Evolutionary conservation across 2,888 invertebrate genomes (phyloP).

Genomic region (Eupsilia transversa): DNA sequence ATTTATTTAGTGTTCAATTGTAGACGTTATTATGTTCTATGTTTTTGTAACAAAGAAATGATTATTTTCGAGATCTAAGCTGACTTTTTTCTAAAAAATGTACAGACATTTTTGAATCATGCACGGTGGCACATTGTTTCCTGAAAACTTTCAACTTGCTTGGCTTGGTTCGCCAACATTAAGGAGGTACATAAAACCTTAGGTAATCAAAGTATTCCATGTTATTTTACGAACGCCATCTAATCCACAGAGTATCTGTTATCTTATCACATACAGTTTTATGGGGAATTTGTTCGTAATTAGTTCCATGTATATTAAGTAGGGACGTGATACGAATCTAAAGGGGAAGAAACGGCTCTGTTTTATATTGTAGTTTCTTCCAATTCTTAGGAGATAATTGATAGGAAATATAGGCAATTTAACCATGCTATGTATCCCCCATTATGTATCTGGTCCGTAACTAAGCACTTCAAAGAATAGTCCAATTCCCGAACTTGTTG

Average conservation of each 20-base stretch:
- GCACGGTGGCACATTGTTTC: neutral
- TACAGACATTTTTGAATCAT: neutral
- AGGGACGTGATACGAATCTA: constrained; percentile 64
- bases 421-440: neutral
- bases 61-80: neutral
- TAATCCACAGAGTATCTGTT: constrained; percentile 53
- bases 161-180: neutral
- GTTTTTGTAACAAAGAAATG: neutral
- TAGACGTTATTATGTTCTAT: neutral
- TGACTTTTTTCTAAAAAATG: neutral
- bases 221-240: constrained; percentile 29
- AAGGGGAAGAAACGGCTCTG: constrained; percentile 46
- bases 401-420: constrained; percentile 10
- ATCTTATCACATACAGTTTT: constrained; percentile 63
- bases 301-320: constrained; percentile 67
- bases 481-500: neutral
- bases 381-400: constrained; percentile 24
- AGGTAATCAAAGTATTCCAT: constrained; percentile 19
- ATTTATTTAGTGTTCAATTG: neutral
- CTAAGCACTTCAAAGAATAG: neutral
- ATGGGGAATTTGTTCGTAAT: constrained; percentile 66
- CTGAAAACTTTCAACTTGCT: neutral
- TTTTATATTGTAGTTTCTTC: constrained; percentile 44
- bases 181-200: neutral
- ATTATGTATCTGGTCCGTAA: neutral